These are phyloP conservation scores for Electrona antarctica DNA, from an alignment of 2,113 vertebrate genomes.

Conservation along the genomic window DNA sequence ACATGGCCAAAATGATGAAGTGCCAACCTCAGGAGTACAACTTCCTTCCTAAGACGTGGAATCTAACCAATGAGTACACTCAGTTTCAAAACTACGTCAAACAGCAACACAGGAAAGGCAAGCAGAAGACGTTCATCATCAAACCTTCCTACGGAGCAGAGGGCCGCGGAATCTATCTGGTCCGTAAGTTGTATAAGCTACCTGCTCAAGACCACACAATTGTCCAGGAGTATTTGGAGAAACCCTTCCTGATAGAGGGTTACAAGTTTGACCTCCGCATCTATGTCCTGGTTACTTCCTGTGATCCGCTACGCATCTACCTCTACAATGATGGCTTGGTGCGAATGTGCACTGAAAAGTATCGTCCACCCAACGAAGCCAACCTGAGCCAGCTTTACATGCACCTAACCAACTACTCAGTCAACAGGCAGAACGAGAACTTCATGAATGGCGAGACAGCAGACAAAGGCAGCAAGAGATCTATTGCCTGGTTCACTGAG, in stretches of 20 bases:
- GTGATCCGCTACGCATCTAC: slow-evolving; percentile 95
- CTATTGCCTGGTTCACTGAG: slow-evolving; percentile 97
- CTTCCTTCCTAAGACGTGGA: slow-evolving; percentile 97
- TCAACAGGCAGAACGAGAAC: slow-evolving; percentile 97
- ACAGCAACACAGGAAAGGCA: slow-evolving; percentile 93
- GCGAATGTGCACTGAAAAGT: slow-evolving; percentile 97
- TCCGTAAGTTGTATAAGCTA: slow-evolving; percentile 96
- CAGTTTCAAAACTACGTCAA: slow-evolving; percentile 98
- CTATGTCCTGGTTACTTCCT: slow-evolving; percentile 96
- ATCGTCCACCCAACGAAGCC: slow-evolving; percentile 91
- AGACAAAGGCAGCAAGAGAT: slow-evolving; percentile 97
- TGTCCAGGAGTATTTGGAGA: slow-evolving; percentile 98
- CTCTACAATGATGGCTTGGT: slow-evolving; percentile 97
- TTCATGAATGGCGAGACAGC: slow-evolving; percentile 95
- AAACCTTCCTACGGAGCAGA: slow-evolving; percentile 98
- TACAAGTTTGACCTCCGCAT: slow-evolving; percentile 98
- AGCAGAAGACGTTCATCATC: slow-evolving; percentile 97
- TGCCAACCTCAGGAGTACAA: slow-evolving; percentile 94
- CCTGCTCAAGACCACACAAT: slow-evolving; percentile 97
- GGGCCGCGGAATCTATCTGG: slow-evolving; percentile 98
- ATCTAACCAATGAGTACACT: slow-evolving; percentile 95
- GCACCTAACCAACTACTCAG: slow-evolving; percentile 99
- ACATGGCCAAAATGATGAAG: slow-evolving; percentile 99
- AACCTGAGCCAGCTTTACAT: slow-evolving; percentile 97
- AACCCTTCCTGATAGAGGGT: slow-evolving; percentile 97